Conservation (phyloP, 2,797 vertebrate species). For the Acanthurus leucopareius region DNA sequence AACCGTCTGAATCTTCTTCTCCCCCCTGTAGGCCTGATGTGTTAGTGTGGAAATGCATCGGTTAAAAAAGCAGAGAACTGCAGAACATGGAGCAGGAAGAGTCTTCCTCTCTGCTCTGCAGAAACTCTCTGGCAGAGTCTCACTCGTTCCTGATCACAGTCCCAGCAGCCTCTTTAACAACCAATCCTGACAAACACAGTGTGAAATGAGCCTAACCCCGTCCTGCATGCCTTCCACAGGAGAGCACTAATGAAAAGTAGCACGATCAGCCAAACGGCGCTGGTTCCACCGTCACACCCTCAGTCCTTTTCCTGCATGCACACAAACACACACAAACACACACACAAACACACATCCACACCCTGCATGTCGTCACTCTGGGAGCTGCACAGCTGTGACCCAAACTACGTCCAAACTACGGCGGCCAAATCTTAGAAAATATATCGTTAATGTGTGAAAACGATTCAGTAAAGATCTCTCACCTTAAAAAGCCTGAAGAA, state of each 20-base stretch:
- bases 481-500: neutral
- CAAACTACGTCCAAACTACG: neutral
- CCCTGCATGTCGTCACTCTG: constrained; percentile 15
- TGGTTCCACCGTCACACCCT: constrained; percentile 13
- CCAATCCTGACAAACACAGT: constrained; percentile 28
- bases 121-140: neutral
- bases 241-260: constrained; percentile 33
- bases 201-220: constrained; percentile 35
- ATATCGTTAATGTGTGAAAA: constrained; percentile 8
- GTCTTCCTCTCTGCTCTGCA: too few species aligned
- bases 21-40: too few species aligned
- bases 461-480: neutral
- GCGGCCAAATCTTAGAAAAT: neutral
- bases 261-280: constrained; percentile 6
- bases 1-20: too few species aligned
- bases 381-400: constrained; percentile 8
- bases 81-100: too few species aligned
- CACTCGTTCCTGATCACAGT: neutral
- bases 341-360: constrained; percentile 15
- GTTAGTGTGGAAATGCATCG: too few species aligned
- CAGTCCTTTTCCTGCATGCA: neutral
- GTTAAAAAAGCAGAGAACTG: too few species aligned
- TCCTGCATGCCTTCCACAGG: constrained; percentile 8
- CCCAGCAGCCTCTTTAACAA: constrained; percentile 8
- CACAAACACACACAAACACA: neutral